Evolutionary conservation across 2,797 vertebrate species (phyloP), one percentile per base, ranked within the genome.

Genomic region (Rhynchotus rufescens): DNA sequence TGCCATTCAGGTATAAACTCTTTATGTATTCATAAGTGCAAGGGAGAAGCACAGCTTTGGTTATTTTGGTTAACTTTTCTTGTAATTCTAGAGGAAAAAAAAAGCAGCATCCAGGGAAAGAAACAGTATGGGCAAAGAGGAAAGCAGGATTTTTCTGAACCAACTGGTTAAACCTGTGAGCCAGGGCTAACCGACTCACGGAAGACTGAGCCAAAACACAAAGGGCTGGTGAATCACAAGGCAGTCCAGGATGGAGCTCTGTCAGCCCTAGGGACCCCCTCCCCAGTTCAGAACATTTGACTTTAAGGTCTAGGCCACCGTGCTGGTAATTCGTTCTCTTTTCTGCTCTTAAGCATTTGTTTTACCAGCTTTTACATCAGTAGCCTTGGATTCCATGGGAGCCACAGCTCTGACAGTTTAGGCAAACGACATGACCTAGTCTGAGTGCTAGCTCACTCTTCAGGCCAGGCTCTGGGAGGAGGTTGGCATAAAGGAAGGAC

Each of bases 1-100:
- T 92, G 85, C 94, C 96, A 96, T 96, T 97, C 93, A 95, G 85
- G 96, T 97, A 96, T 94, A 97, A 97, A 98, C 98, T 98, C 98
- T 98, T 98, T 95, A 98, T 97, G 96, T 97, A 96, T 95, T 91
- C 95, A 94, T 40, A 94, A 97, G 95, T 94, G 93, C 97, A 84
- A 51, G 85, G 84, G 32, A 78, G 88, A 79, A 84, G 73, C 89
- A 86, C 49, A 75, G 34, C 64, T 92, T 45, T 86, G 71, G 80
- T 80, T 89, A 68, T 96, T 96, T 96, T 36, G 38, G 44, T 71
- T 78, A 91, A 66, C 78, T 97, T 80, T 30, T 67, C 64, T 73
- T 81, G 85, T 69, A 87, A 1, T 32, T 90, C 34, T 88, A 67
- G 30, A 7, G 42, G 42, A 98, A 96, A 97, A 96, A 97, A 93